Evolutionary conservation across 1,140 invertebrate genomes (phyloP).

Genomic region (Sipha flava): DNA sequence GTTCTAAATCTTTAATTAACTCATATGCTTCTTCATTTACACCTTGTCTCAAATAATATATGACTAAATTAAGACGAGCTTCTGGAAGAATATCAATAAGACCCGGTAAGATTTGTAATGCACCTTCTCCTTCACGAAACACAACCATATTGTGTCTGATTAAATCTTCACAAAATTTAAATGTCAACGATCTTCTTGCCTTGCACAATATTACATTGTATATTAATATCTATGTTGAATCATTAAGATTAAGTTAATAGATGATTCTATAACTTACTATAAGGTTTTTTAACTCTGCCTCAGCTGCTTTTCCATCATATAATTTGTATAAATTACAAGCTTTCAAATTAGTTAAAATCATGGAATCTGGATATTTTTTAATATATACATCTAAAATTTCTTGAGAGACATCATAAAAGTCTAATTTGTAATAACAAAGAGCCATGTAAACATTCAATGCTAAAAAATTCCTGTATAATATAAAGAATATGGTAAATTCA

Average conservation of each 20-base stretch:
- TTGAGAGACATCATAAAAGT: constrained; percentile 85
- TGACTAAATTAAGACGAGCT: constrained; percentile 90
- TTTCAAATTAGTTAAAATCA: constrained; percentile 91
- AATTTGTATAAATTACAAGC: constrained; percentile 80
- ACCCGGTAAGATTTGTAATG: constrained; percentile 79
- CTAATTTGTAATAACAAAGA: constrained; percentile 94
- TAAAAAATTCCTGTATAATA: constrained; percentile 68
- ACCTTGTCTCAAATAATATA: constrained; percentile 84
- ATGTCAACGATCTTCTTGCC: constrained; percentile 45
- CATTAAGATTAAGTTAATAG: neutral
- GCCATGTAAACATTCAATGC: constrained; percentile 96
- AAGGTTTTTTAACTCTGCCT: constrained; percentile 71
- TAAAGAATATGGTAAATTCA: neutral
- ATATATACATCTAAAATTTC: constrained; percentile 91
- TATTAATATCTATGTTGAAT: no score
- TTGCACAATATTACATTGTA: neutral
- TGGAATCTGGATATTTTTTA: constrained; percentile 84
- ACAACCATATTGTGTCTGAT: constrained; percentile 94
- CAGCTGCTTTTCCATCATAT: constrained; percentile 90
- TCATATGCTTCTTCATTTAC: constrained; percentile 80
- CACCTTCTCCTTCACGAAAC: constrained; percentile 88
- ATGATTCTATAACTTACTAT: constrained; percentile 41
- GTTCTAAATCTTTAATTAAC: constrained; percentile 85
- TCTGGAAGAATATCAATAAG: constrained; percentile 93
- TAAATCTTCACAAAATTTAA: constrained; percentile 84